Evolutionary conservation across 2,888 invertebrate species (phyloP).

Genomic region (Caenorhabditis japonica): DNA sequence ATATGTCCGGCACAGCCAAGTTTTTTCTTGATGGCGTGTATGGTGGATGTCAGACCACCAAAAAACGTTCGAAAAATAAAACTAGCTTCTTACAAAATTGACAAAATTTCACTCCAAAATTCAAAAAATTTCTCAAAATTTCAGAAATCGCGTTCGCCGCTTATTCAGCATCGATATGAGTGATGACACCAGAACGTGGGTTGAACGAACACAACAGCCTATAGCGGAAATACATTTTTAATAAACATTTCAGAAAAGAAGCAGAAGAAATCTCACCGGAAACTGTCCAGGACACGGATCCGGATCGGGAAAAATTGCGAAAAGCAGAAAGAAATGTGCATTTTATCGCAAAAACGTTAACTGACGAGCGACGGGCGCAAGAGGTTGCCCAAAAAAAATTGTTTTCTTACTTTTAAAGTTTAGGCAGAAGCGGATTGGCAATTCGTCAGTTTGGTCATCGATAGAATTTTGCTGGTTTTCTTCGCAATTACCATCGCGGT

Average conservation of each 20-base stretch:
- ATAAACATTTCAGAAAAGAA: conserved; percentile 27
- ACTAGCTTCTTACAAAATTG: neutral
- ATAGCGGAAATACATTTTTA: neutral
- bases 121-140: neutral
- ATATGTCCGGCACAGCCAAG: too few relatives aligned
- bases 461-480: conserved; percentile 70
- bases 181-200: conserved; percentile 22
- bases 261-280: conserved; percentile 36
- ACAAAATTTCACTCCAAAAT: too few relatives aligned
- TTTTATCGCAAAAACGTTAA: conserved; percentile 72
- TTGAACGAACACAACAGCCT: too few relatives aligned
- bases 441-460: conserved; percentile 73
- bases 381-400: conserved; percentile 54
- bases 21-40: too few relatives aligned
- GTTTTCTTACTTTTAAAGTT: too few relatives aligned
- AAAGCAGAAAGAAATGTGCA: conserved; percentile 71
- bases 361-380: conserved; percentile 60
- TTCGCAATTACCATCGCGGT: conserved; percentile 64
- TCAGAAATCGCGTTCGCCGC: conserved; percentile 47
- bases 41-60: too few relatives aligned
- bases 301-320: conserved; percentile 56
- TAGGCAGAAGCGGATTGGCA: conserved; percentile 74
- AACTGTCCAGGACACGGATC: conserved; percentile 33
- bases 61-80: too few relatives aligned
- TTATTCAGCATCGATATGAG: conserved; percentile 47